Conservation (phyloP, 2,888 invertebrate species). For the Aphelenchoides bicaudatus region DNA sequence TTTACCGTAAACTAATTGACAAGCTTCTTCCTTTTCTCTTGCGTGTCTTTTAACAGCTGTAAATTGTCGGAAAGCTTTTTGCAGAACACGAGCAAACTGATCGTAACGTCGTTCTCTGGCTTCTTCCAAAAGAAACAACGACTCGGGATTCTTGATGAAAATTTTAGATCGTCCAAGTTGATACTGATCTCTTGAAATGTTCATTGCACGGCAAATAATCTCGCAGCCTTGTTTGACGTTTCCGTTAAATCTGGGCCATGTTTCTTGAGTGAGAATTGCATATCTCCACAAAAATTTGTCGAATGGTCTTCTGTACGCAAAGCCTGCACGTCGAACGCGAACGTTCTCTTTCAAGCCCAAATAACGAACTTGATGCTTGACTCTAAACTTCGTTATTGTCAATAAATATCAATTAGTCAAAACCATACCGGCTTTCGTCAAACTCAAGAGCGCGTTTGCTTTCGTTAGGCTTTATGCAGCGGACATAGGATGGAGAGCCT, state of each 20-base stretch:
- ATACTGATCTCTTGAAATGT: slow-evolving; percentile 68
- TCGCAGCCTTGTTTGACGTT: slow-evolving; percentile 65
- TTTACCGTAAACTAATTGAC: slow-evolving; percentile 64
- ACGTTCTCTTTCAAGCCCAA: slow-evolving; percentile 72
- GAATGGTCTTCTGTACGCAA: slow-evolving; percentile 67
- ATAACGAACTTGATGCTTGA: slow-evolving; percentile 71
- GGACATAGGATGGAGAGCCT: slow-evolving; percentile 72
- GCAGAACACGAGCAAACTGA: slow-evolving; percentile 69
- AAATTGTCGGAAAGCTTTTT: slow-evolving; percentile 70
- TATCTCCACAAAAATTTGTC: slow-evolving; percentile 64
- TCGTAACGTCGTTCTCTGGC: slow-evolving; percentile 70
- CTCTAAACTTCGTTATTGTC: slow-evolving; percentile 61
- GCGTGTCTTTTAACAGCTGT: slow-evolving; percentile 68
- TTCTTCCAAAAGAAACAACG: slow-evolving; percentile 71
- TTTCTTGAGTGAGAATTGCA: slow-evolving; percentile 69
- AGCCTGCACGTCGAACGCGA: slow-evolving; percentile 70
- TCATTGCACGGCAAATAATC: slow-evolving; percentile 66
- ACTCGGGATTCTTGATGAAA: slow-evolving; percentile 71
- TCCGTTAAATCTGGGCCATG: slow-evolving; percentile 66
- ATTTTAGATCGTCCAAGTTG: slow-evolving; percentile 70
- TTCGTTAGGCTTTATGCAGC: slow-evolving; percentile 73
- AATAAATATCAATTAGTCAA: slow-evolving; percentile 6
- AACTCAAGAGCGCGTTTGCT: slow-evolving; percentile 70
- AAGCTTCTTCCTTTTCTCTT: slow-evolving; percentile 65
- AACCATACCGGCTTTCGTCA: slow-evolving; percentile 65